Conservation (phyloP, 2,113 vertebrate genomes). For the Triplophysa rosa region DNA sequence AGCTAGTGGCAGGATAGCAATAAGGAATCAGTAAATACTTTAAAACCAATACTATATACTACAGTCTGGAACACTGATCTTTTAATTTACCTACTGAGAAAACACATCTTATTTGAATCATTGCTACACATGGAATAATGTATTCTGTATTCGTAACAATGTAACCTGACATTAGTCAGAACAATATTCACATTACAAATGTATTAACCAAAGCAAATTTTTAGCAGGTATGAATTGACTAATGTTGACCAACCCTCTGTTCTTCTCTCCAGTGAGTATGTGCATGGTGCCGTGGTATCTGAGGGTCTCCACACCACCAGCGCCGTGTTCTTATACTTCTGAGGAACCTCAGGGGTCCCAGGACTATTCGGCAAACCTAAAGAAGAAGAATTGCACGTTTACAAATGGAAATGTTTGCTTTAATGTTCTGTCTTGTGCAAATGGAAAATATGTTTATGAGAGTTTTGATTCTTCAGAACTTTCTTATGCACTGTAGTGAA, state of each 20-base stretch:
- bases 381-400: neutral
- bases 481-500: too few relatives aligned
- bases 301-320: slow-evolving; percentile 93
- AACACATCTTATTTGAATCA: too few relatives aligned
- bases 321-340: slow-evolving; percentile 92
- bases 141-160: too few relatives aligned
- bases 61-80: too few relatives aligned
- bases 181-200: neutral
- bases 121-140: neutral
- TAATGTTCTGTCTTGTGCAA: neutral
- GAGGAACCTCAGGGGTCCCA: slow-evolving; percentile 90
- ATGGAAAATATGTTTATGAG: neutral
- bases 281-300: slow-evolving; percentile 88
- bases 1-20: slow-evolving; percentile 45
- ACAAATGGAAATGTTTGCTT: neutral
- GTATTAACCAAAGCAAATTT: neutral
- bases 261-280: slow-evolving; percentile 86
- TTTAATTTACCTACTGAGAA: neutral
- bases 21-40: neutral
- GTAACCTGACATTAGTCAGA: too few relatives aligned
- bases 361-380: slow-evolving; percentile 88
- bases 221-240: neutral
- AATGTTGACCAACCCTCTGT: slow-evolving; percentile 76
- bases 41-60: neutral
- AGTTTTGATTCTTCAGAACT: too few relatives aligned